Evolutionary conservation across 2,797 vertebrate species (phyloP).

Genomic region (Astyanax mexicanus): DNA sequence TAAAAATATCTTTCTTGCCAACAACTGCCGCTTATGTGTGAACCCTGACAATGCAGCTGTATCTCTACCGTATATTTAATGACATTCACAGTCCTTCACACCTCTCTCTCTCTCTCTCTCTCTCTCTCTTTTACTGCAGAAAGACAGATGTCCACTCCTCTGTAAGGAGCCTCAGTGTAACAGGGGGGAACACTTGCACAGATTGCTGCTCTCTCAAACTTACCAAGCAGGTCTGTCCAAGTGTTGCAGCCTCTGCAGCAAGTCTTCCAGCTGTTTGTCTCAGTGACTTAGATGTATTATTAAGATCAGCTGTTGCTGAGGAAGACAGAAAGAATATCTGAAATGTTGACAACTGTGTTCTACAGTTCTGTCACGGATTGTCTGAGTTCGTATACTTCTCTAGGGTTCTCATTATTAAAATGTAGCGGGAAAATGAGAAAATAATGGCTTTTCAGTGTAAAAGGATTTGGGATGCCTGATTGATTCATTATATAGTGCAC

Average conservation of each 20-base stretch:
- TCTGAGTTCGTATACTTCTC: neutral
- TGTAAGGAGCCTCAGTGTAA: neutral
- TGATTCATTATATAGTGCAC: neutral
- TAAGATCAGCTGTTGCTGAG: slow-evolving; percentile 6
- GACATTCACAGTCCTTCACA: slow-evolving; percentile 47
- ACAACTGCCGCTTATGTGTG: slow-evolving; percentile 8
- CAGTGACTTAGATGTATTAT: slow-evolving; percentile 36
- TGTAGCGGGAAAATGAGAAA: neutral
- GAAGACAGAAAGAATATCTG: slow-evolving; percentile 14
- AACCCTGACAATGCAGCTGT: neutral
- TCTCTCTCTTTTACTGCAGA: neutral
- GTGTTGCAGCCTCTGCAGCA: slow-evolving; percentile 8
- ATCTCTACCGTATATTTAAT: neutral
- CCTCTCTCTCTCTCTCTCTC: slow-evolving; percentile 32
- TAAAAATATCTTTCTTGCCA: too few relatives aligned
- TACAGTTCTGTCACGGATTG: neutral
- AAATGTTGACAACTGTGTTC: slow-evolving; percentile 6
- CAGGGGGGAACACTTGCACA: neutral
- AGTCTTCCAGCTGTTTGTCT: neutral
- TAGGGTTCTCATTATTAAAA: slow-evolving; percentile 14
- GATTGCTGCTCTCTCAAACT: neutral
- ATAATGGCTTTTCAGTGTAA: neutral
- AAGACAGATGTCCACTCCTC: neutral
- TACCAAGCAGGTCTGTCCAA: neutral
- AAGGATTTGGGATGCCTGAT: neutral